phyloP scores from a whole-genome alignment of 2,113 vertebrate species.

The Ondatra zibethicus region DNA sequence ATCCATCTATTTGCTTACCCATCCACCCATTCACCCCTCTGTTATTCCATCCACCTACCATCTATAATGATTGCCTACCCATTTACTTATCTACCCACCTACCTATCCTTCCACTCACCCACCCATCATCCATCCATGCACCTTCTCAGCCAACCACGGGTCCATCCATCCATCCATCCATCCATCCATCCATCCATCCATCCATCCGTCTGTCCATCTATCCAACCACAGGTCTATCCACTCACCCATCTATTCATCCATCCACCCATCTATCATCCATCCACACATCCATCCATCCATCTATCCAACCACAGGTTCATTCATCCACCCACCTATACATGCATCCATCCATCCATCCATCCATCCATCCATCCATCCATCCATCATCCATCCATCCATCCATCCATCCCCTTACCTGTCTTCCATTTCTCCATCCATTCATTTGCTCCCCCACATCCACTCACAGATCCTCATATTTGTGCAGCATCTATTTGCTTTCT shows the following conservation, averaged over 20 bases:
- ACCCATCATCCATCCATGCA: neutral
- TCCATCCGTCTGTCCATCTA: neutral
- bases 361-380: neutral
- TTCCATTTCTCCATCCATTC: neutral
- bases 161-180: neutral
- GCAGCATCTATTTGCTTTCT: neutral
- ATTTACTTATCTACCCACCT: neutral
- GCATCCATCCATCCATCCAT: neutral
- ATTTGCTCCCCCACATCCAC: neutral
- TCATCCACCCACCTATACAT: neutral
- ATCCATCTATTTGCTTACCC: neutral
- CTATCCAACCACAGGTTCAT: neutral
- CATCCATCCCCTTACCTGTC: no score
- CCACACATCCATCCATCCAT: neutral
- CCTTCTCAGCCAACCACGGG: no score
- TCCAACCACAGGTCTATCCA: no score
- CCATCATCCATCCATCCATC: no score
- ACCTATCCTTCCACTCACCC: neutral
- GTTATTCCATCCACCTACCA: rapidly evolving
- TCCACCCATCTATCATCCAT: neutral
- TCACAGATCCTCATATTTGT: neutral
- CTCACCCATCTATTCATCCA: neutral
- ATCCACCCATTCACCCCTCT: neutral
- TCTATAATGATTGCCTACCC: no score
- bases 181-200: neutral